These are phyloP conservation scores for Callocephalon fimbriatum DNA, from an alignment of 2,113 vertebrate genomes.

Conservation along the genomic window DNA sequence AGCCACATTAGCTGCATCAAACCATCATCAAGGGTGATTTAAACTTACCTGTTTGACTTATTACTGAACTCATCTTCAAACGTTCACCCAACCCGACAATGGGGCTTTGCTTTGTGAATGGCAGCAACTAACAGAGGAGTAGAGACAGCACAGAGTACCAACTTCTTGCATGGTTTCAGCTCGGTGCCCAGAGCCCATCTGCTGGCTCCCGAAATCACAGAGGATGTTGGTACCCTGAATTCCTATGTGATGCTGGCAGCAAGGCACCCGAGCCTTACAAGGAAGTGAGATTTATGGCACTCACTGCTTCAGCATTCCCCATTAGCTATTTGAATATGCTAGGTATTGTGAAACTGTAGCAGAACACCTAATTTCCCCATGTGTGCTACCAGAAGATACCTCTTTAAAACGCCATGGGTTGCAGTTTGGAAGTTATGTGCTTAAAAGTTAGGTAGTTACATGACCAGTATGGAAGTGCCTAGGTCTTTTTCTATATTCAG, in stretches of 20 bases:
- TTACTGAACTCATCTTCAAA: not conserved
- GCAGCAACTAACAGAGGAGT: not conserved
- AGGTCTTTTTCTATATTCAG: not conserved
- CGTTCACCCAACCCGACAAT: not conserved
- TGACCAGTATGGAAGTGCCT: not conserved
- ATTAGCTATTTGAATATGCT: accelerated
- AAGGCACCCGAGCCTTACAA: not conserved
- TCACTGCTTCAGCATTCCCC: not conserved
- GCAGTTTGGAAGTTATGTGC: not conserved
- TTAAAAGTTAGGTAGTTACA: not conserved
- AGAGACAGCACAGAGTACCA: accelerated
- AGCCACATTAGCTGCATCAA: not conserved
- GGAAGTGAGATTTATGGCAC: not conserved
- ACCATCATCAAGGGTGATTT: constrained; percentile 18
- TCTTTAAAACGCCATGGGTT: not conserved
- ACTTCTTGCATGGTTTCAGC: not conserved
- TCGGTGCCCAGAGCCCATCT: accelerated
- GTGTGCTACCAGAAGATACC: not conserved
- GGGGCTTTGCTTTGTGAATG: not conserved
- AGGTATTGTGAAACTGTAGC: not conserved
- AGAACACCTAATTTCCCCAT: accelerated
- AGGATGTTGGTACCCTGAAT: not conserved
- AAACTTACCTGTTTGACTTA: constrained; percentile 15
- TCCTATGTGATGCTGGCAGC: not conserved
- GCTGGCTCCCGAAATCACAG: not conserved